Evolutionary conservation across 2,888 invertebrate genomes (phyloP).

Genomic region (Andrena marginata): DNA sequence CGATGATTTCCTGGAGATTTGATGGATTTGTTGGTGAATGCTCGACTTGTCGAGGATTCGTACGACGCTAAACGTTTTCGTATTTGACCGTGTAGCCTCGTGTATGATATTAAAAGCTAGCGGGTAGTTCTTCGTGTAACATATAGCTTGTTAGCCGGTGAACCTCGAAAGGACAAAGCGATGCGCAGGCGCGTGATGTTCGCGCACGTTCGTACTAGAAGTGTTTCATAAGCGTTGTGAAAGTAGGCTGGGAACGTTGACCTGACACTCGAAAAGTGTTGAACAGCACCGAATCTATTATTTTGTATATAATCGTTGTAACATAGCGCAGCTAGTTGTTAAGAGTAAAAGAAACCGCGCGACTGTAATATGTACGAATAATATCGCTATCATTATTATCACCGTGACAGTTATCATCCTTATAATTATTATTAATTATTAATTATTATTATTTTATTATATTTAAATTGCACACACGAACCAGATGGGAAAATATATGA

Average conservation of each 20-base stretch:
- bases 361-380: slow-evolving; percentile 61
- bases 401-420: slow-evolving; percentile 72
- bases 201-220: slow-evolving; percentile 71
- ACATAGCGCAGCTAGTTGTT: slow-evolving; percentile 65
- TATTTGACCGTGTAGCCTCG: slow-evolving; percentile 67
- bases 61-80: slow-evolving; percentile 53
- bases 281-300: slow-evolving; percentile 61
- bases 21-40: slow-evolving; percentile 11
- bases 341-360: slow-evolving; percentile 54
- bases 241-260: slow-evolving; percentile 73
- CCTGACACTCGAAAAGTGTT: slow-evolving; percentile 33
- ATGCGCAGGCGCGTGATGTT: slow-evolving; percentile 44
- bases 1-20: background rate
- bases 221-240: slow-evolving; percentile 80
- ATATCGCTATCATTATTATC: slow-evolving; percentile 69
- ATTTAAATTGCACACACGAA: slow-evolving; percentile 80
- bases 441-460: slow-evolving; percentile 76
- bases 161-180: slow-evolving; percentile 30
- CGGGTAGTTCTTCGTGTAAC: slow-evolving; percentile 65
- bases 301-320: slow-evolving; percentile 83
- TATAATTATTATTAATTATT: slow-evolving; percentile 72
- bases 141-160: slow-evolving; percentile 60
- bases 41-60: background rate
- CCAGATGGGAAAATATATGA: slow-evolving; percentile 78
- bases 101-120: slow-evolving; percentile 63